Conservation (phyloP, 2,113 vertebrate genomes). For the Pontoporia blainvillei region DNA sequence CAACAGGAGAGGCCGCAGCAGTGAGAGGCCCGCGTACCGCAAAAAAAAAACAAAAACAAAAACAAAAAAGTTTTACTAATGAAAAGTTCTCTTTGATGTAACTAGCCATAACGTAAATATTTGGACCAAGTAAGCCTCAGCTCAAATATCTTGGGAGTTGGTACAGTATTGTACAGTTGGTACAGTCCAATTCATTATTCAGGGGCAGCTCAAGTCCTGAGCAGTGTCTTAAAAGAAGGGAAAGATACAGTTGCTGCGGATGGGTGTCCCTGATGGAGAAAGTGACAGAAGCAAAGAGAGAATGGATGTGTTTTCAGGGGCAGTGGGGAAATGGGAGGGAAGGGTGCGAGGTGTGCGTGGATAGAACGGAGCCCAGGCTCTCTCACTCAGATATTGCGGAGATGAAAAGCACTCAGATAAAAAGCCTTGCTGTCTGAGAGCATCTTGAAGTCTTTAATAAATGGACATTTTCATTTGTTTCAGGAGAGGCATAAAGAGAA, state of each 20-base stretch:
- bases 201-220: neutral
- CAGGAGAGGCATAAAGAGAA: neutral
- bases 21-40: too few species aligned
- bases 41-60: too few species aligned
- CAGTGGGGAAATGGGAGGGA: accelerated
- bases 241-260: neutral
- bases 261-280: neutral
- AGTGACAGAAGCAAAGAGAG: neutral
- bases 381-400: neutral
- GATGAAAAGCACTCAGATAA: neutral
- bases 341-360: neutral
- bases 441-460: neutral
- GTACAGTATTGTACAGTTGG: too few species aligned
- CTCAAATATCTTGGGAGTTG: neutral
- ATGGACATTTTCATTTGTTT: neutral
- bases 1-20: too few species aligned
- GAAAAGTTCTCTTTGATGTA: neutral
- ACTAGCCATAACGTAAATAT: neutral
- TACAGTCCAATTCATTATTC: too few species aligned
- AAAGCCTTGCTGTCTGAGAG: neutral
- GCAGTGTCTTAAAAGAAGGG: neutral
- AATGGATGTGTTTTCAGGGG: accelerated
- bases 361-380: neutral
- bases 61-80: too few species aligned
- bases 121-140: neutral